These are phyloP conservation scores for Orientallactaga bullata DNA, from an alignment of 2,113 vertebrate genomes.

Conservation along the genomic window DNA sequence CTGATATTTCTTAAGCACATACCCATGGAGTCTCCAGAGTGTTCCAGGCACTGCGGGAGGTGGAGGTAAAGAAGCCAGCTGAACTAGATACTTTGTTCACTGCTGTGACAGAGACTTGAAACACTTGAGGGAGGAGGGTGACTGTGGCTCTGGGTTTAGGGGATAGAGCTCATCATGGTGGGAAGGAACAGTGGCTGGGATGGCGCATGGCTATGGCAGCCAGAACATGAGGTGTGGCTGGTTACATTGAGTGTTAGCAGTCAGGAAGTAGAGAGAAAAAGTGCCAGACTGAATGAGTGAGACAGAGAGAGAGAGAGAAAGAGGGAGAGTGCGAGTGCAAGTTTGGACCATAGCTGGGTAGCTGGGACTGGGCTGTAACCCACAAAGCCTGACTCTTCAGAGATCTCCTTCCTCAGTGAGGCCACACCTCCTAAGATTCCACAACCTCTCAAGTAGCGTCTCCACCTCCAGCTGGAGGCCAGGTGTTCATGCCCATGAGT, in stretches of 20 bases:
- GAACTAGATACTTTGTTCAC: neutral
- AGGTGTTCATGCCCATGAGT: neutral
- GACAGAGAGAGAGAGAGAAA: no score
- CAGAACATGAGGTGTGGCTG: no score
- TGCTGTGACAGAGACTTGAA: no score
- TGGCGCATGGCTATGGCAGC: neutral
- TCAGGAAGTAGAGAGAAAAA: neutral
- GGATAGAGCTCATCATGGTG: neutral
- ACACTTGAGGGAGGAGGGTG: neutral
- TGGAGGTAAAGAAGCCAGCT: neutral
- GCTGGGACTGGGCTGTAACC: neutral
- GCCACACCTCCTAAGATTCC: neutral
- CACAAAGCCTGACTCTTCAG: neutral
- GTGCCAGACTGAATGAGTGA: no score
- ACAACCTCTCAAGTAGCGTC: no score
- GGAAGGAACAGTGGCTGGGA: neutral
- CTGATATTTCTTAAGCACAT: neutral
- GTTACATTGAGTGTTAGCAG: no score
- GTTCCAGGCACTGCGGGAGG: neutral
- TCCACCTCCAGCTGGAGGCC: neutral
- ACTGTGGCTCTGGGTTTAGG: neutral
- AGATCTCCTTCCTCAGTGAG: neutral
- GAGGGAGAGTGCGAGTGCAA: no score
- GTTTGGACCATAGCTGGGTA: neutral
- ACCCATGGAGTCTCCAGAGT: fast-evolving